Evolutionary conservation across 1,140 invertebrate genomes (phyloP).

Genomic region (Nasonia longicornis): DNA sequence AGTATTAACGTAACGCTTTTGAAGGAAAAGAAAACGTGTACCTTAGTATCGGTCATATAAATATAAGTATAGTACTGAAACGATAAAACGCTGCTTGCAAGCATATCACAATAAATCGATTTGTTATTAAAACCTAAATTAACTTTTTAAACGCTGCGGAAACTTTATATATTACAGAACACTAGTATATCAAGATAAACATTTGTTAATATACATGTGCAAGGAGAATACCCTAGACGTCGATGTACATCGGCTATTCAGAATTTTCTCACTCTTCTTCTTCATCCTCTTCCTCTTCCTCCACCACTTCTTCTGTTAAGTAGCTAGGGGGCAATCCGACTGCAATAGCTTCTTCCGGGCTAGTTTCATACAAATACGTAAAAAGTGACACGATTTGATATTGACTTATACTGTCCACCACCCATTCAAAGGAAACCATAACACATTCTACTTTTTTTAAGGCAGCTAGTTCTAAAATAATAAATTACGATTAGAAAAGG

Average conservation of each 20-base stretch:
- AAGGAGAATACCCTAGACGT: no score
- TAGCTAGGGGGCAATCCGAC: slow-evolving; percentile 49
- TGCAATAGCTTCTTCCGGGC: slow-evolving; percentile 35
- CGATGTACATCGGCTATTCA: neutral
- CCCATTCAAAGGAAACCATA: slow-evolving; percentile 52
- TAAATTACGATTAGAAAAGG: neutral
- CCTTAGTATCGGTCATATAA: no score
- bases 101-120: neutral
- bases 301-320: slow-evolving; percentile 22
- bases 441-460: slow-evolving; percentile 13
- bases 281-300: slow-evolving; percentile 7
- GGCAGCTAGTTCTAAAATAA: slow-evolving; percentile 29
- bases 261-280: neutral
- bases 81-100: neutral
- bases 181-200: no score
- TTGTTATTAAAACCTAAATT: neutral
- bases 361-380: slow-evolving; percentile 49
- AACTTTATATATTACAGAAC: neutral
- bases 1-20: neutral
- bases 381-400: slow-evolving; percentile 55
- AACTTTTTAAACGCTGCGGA: neutral
- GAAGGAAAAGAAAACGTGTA: no score
- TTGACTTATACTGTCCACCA: slow-evolving; percentile 58
- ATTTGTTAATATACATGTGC: no score
- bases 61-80: neutral